Conservation (phyloP, 2,797 vertebrate species). For the Pipistrellus pygmaeus region DNA sequence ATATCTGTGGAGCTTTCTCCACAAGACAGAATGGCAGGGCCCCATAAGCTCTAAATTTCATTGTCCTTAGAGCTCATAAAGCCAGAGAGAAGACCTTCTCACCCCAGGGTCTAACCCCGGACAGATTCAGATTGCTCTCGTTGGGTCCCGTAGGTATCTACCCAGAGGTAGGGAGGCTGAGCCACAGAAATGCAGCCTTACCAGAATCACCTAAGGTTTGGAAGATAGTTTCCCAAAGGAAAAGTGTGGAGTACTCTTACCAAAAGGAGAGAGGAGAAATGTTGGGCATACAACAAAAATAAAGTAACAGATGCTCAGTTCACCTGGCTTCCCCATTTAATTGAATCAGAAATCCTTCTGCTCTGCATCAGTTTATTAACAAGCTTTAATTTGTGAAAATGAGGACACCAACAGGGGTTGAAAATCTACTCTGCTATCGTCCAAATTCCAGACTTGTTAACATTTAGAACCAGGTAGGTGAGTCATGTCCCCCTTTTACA, state of each 20-base stretch:
- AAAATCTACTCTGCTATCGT: neutral
- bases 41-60: neutral
- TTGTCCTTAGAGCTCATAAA: neutral
- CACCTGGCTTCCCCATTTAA: neutral
- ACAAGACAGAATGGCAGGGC: neutral
- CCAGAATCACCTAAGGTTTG: neutral
- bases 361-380: neutral
- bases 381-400: neutral
- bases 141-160: neutral
- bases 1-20: neutral
- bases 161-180: neutral
- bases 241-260: neutral
- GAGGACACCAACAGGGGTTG: neutral
- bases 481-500: neutral
- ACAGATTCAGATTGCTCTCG: neutral
- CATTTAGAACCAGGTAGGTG: neutral
- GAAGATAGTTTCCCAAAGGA: neutral
- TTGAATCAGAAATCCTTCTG: constrained; percentile 36
- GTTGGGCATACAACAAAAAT: neutral
- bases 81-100: neutral
- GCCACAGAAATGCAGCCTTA: neutral
- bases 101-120: neutral
- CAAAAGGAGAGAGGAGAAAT: neutral
- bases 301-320: neutral
- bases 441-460: constrained; percentile 15